Percentiles rank a stretch among this genome's conserved stretches.
These are phyloP conservation scores for Drosophila incognita DNA, from an alignment of 2,888 invertebrate species.

Conservation along the genomic window DNA sequence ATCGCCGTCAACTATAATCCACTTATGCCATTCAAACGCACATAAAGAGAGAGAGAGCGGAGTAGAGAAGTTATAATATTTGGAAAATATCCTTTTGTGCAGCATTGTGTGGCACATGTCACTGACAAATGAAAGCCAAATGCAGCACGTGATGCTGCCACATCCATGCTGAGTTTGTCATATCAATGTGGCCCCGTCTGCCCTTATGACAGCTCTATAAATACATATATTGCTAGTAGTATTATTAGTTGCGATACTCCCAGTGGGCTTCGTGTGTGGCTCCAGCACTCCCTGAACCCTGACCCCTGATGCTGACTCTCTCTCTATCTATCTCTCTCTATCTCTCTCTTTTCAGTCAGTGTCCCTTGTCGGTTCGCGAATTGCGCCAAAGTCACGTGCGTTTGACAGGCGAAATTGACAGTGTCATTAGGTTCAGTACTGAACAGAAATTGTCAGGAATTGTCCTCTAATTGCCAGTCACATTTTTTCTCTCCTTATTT, in stretches of 20 bases:
- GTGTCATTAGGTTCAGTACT: constrained; percentile 57
- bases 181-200: constrained; percentile 17
- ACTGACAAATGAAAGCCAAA: constrained; percentile 58
- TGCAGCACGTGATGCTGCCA: constrained; percentile 69
- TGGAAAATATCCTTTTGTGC: constrained; percentile 39
- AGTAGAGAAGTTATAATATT: constrained; percentile 24
- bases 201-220: constrained; percentile 62
- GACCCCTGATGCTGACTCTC: background rate
- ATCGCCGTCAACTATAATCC: constrained; percentile 49
- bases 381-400: constrained; percentile 74
- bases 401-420: constrained; percentile 69
- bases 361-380: constrained; percentile 24
- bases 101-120: constrained; percentile 45
- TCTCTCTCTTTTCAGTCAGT: background rate
- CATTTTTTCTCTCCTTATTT: constrained; percentile 12
- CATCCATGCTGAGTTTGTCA: constrained; percentile 18
- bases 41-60: background rate
- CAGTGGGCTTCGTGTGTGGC: constrained; percentile 46
- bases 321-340: background rate
- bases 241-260: constrained; percentile 19
- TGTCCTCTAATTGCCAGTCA: constrained; percentile 48
- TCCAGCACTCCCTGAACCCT: constrained; percentile 4
- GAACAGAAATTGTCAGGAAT: constrained; percentile 31
- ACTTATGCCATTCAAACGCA: constrained; percentile 39
- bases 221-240: constrained; percentile 42